Evolutionary conservation across 2,797 vertebrate genomes (phyloP).

Genomic region (Premnoplex brunnescens): DNA sequence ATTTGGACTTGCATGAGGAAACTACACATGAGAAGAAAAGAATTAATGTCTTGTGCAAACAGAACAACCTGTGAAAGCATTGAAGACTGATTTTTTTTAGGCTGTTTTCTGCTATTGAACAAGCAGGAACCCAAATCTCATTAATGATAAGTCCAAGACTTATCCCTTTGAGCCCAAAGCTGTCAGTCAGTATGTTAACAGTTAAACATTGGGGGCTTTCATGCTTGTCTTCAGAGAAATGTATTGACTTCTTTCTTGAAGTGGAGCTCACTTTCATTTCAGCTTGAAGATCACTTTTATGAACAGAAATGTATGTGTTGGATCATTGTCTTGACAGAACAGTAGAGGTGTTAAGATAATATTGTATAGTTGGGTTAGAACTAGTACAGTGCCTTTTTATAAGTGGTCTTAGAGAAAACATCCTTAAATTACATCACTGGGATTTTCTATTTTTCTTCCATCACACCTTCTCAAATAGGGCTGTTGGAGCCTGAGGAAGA

Average conservation of each 20-base stretch:
- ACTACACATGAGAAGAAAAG: not conserved
- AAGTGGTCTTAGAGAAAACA: not conserved
- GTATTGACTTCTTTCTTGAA: not conserved
- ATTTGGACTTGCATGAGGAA: not conserved
- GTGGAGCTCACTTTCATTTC: not conserved
- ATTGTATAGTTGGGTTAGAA: not conserved
- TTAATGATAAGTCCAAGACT: not conserved
- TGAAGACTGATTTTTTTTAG: not conserved
- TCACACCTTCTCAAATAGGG: not conserved
- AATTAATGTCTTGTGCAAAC: not conserved
- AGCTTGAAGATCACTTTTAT: not conserved
- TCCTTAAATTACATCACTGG: not conserved
- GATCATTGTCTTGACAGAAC: not conserved
- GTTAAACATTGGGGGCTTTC: not conserved
- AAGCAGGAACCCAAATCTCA: not conserved
- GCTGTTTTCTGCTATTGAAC: not conserved
- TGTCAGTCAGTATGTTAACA: not conserved
- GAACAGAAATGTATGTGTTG: not conserved
- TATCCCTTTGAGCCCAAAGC: not conserved
- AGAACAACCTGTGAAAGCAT: not conserved
- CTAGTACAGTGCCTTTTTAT: not conserved
- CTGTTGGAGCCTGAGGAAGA: constrained; percentile 8
- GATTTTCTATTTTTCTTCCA: not conserved
- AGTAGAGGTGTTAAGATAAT: not conserved
- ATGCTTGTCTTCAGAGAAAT: not conserved